Conservation (phyloP, 2,113 vertebrate species). For the Sterna hirundo region DNA sequence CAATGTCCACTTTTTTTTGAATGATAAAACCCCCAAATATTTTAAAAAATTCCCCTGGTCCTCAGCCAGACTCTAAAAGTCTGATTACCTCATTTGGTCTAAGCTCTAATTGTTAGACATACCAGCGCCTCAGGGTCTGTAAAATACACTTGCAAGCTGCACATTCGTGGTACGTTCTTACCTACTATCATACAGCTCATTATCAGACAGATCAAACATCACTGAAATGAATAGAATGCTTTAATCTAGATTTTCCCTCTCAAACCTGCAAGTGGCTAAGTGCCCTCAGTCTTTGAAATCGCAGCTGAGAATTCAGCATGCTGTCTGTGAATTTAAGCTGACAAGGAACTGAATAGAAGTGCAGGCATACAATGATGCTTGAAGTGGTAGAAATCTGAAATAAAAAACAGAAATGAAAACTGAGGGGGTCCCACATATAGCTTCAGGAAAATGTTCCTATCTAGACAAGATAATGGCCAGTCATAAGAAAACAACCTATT, state of each 20-base stretch:
- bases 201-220: not conserved
- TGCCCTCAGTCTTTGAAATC: not conserved
- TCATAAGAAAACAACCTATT: not conserved
- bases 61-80: not conserved
- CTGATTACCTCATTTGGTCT: not conserved
- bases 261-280: not conserved
- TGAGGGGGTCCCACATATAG: not conserved
- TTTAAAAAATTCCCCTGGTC: not conserved
- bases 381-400: not conserved
- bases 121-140: not conserved
- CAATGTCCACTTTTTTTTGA: not conserved
- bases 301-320: not conserved
- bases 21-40: not conserved
- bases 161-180: rapidly evolving
- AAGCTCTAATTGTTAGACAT: not conserved
- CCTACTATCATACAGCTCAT: not conserved
- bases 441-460: not conserved
- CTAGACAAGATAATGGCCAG: not conserved
- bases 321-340: not conserved
- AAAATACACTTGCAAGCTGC: not conserved
- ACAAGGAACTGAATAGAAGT: not conserved
- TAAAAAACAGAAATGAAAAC: not conserved
- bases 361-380: not conserved
- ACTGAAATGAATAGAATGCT: not conserved
- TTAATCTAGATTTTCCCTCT: not conserved